phyloP scores from a whole-genome alignment of 1,140 invertebrate genomes.

The Drosophila nikananu region DNA sequence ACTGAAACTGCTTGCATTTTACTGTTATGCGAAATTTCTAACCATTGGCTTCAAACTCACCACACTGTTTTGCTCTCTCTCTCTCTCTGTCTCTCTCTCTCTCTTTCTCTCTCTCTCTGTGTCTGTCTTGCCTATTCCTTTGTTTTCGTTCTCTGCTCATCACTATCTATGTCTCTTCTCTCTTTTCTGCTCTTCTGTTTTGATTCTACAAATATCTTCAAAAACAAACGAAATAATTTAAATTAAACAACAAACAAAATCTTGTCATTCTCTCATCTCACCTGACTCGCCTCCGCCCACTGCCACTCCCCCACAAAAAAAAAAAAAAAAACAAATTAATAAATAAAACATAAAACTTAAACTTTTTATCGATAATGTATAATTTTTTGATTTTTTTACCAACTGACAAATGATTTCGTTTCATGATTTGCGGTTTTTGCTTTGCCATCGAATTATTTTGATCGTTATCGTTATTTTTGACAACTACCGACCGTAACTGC shows the following conservation, averaged over 20 bases:
- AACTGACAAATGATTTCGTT: conserved; percentile 27
- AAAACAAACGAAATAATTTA: conserved; percentile 51
- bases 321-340: conserved; percentile 7
- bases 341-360: conserved; percentile 16
- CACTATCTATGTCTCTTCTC: neutral
- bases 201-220: conserved; percentile 18
- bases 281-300: conserved; percentile 31
- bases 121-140: neutral
- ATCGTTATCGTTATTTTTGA: conserved; percentile 7
- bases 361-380: conserved; percentile 14
- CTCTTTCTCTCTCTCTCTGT: conserved; percentile 12
- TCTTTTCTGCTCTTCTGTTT: conserved; percentile 9
- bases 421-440: conserved; percentile 27
- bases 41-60: conserved; percentile 28
- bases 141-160: neutral
- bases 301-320: conserved; percentile 8
- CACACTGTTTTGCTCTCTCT: conserved; percentile 23
- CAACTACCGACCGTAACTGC: conserved; percentile 8
- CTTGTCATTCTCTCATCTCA: conserved; percentile 71
- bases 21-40: conserved; percentile 12
- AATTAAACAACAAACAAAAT: conserved; percentile 68
- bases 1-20: conserved; percentile 34
- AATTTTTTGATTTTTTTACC: neutral
- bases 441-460: conserved; percentile 24
- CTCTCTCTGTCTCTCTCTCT: neutral